These are phyloP conservation scores for Lates japonicus DNA, from an alignment of 2,797 vertebrate genomes.

Conservation along the genomic window DNA sequence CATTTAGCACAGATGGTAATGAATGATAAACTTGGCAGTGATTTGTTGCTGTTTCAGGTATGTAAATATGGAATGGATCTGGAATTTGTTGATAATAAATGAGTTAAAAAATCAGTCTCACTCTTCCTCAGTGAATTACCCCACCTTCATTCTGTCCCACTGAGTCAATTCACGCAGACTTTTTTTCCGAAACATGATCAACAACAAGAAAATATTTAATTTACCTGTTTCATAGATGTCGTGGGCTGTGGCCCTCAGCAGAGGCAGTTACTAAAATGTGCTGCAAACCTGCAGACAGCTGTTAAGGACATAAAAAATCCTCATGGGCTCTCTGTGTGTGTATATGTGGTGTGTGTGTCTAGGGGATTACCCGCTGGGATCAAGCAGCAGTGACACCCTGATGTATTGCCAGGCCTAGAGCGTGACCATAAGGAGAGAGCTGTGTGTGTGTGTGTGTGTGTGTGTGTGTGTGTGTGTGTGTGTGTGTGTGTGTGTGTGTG, in stretches of 20 bases:
- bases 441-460: constrained; percentile 7
- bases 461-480: constrained; percentile 11
- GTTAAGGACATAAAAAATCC: constrained; percentile 61
- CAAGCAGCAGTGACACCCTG: constrained; percentile 59
- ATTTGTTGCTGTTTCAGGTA: not conserved
- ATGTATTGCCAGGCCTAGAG: constrained; percentile 69
- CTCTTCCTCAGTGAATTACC: not conserved
- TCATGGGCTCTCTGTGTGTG: constrained; percentile 4
- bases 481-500: constrained; percentile 1
- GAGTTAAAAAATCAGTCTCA: not conserved
- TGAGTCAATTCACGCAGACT: not conserved
- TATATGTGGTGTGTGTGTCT: constrained; percentile 12
- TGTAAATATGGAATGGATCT: not conserved
- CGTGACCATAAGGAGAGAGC: constrained; percentile 36
- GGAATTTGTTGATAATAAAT: not conserved
- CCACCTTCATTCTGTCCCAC: constrained; percentile 3
- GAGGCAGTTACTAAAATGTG: constrained; percentile 26
- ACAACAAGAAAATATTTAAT: not conserved
- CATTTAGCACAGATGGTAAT: not conserved
- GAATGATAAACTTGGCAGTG: not conserved
- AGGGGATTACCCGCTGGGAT: constrained; percentile 40
- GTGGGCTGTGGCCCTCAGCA: not conserved
- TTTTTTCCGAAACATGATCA: not conserved
- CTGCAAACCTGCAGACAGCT: constrained; percentile 54
- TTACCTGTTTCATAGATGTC: not conserved